Base-by-base conservation (phyloP, 1,140 invertebrate species). In the Halesus radiatus region DNA sequence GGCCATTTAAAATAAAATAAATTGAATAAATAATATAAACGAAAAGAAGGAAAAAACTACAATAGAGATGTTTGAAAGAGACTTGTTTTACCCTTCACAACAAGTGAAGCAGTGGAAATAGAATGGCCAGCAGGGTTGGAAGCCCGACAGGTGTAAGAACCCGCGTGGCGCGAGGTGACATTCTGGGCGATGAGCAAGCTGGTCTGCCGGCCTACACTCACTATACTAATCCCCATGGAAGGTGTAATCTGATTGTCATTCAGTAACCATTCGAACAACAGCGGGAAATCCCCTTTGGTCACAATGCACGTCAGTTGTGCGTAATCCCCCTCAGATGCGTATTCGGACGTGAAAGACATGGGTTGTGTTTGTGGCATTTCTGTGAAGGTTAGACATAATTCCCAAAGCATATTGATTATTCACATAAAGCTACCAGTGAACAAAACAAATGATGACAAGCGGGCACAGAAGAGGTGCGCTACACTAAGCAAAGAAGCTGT, bases 141-240 rank as follows among this genome's bases (percentile, higher is more conserved):
- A 62, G 92, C 92, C 80, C 89, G 90, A 86, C 93, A 94, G 53
- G 92, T 92, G 87, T 94, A 94, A 86, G 92, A 92, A 81, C 93
- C 93, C 84, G 90, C 91, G 86, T 94, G 92, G 80, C 85, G 88
- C 74, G 90, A 91, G 64, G 89, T 91, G 73, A 93, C 91, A 84
- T 89, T 92, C 87, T 92, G 90, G 86, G 93, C 92, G 66, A 91
- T 91, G 80, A 93, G 89, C 85, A 93, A 91, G 84, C 90, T 91
- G 76, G 90, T 91, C 85, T 92, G 88, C 85, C 86, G 86, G 60
- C 89, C 90, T 82, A 88, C 87, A 84, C 88, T 89, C 81, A 88
- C 89, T 72, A 89, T 86, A 84, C 86, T 90, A 86, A 89, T 87
- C 79, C 87, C 89, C 86, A 85, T 85, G 62, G 86, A 88, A 80